These are phyloP conservation scores for Torymus auratus DNA, from an alignment of 2,888 invertebrate species.

Conservation along the genomic window DNA sequence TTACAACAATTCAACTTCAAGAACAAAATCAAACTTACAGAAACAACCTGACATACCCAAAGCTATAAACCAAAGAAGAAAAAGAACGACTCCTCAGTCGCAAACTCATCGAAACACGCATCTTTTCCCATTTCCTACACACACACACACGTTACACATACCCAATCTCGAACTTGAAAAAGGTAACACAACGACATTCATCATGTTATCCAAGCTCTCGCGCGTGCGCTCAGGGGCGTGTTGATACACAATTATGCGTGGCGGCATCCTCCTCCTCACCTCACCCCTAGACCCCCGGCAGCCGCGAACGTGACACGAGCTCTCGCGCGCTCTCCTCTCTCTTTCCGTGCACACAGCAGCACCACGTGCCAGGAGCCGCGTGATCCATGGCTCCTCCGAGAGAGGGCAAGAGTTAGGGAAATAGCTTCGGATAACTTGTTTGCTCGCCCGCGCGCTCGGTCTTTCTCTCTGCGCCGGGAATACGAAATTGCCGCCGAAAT, in stretches of 20 bases:
- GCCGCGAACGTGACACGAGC: slow-evolving; percentile 49
- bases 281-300: neutral
- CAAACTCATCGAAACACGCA: too few relatives aligned
- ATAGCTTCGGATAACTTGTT: slow-evolving; percentile 76
- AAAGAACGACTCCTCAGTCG: too few relatives aligned
- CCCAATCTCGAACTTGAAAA: slow-evolving; percentile 12
- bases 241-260: slow-evolving; percentile 76
- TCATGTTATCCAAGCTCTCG: slow-evolving; percentile 73
- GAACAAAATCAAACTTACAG: too few relatives aligned
- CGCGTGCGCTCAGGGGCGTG: slow-evolving; percentile 70
- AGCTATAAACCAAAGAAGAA: too few relatives aligned
- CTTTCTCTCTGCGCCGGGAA: slow-evolving; percentile 66
- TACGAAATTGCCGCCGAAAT: slow-evolving; percentile 72
- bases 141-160: neutral
- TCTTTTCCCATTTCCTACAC: too few relatives aligned
- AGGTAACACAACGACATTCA: slow-evolving; percentile 68
- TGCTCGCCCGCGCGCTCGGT: slow-evolving; percentile 63
- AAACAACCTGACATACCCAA: too few relatives aligned
- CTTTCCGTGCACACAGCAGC: slow-evolving; percentile 14
- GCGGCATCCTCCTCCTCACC: slow-evolving; percentile 66
- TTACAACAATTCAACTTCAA: too few relatives aligned
- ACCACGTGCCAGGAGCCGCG: slow-evolving; percentile 66
- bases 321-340: slow-evolving; percentile 7
- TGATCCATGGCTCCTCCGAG: slow-evolving; percentile 76
- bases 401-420: slow-evolving; percentile 74